Percentiles rank a stretch among this genome's conserved stretches.
Evolutionary conservation across 2,888 invertebrate genomes (phyloP).

Genomic region (Agonum fuliginosum): DNA sequence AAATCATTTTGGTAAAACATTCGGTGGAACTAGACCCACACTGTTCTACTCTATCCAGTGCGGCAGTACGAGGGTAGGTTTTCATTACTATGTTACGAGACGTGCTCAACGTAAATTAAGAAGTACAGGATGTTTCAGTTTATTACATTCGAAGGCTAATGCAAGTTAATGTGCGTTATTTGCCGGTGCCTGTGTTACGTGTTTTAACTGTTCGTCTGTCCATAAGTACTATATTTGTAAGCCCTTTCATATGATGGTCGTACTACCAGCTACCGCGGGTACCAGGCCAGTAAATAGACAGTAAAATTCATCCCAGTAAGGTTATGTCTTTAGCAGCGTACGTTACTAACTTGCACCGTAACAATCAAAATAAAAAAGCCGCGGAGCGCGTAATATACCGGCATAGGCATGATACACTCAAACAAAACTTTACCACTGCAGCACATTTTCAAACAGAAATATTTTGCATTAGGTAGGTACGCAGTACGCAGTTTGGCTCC

Average conservation of each 20-base stretch:
- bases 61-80: slow-evolving; percentile 1
- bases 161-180: slow-evolving; percentile 42
- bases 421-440: neutral
- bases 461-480: too few relatives aligned
- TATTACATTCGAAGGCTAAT: slow-evolving; percentile 48
- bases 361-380: slow-evolving; percentile 28
- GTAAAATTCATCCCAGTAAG: slow-evolving; percentile 21
- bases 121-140: slow-evolving; percentile 49
- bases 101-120: slow-evolving; percentile 51
- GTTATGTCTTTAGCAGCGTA: slow-evolving; percentile 8
- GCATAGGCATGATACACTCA: too few relatives aligned
- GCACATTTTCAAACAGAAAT: neutral
- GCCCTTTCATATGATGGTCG: slow-evolving; percentile 19
- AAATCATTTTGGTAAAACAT: slow-evolving; percentile 45
- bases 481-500: too few relatives aligned
- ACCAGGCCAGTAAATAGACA: slow-evolving; percentile 12
- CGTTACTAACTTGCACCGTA: neutral
- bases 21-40: neutral
- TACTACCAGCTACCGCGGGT: neutral
- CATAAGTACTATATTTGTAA: slow-evolving; percentile 40
- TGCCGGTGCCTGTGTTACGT: slow-evolving; percentile 29
- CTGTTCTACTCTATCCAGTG: neutral
- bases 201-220: slow-evolving; percentile 34
- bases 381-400: neutral
- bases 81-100: slow-evolving; percentile 41